Evolutionary conservation across 2,888 invertebrate genomes (phyloP), one percentile per base, ranked within the genome.

Genomic region (Anorthoa munda): DNA sequence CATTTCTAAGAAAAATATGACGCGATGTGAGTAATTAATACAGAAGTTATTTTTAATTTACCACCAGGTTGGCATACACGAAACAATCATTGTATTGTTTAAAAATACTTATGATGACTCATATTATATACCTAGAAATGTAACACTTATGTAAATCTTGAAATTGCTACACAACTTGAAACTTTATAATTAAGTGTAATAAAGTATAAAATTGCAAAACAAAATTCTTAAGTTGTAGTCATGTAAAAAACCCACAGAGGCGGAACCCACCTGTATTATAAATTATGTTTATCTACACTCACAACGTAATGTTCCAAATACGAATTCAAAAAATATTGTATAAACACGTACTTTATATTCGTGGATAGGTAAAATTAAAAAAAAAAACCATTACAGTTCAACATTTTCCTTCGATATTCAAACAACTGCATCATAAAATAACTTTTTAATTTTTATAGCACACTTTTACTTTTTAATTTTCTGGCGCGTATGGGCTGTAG

Each of bases 281-380:
- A 78, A 75, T 80, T 77, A 77, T 69, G 55, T 61, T 77, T 46
- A n/a, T n/a, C n/a, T n/a, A n/a, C n/a, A n/a, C n/a, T n/a, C n/a
- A n/a, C n/a, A n/a, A n/a, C n/a, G n/a, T n/a, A n/a, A n/a, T n/a
- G n/a, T n/a, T n/a, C n/a, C n/a, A n/a, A n/a, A n/a, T n/a, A n/a
- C n/a, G n/a, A n/a, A n/a, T n/a, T n/a, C n/a, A n/a, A n/a, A n/a
- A n/a, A n/a, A n/a, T n/a, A n/a, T n/a, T n/a, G n/a, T n/a, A n/a
- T n/a, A n/a, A n/a, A n/a, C n/a, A n/a, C n/a, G n/a, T n/a, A n/a
- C n/a, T n/a, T n/a, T n/a, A n/a, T n/a, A n/a, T n/a, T n/a, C n/a
- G n/a, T n/a, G n/a, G n/a, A n/a, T n/a, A n/a, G n/a, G n/a, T n/a
- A n/a, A n/a, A n/a, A n/a, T n/a, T n/a, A n/a, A n/a, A n/a, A n/a